phyloP scores from a whole-genome alignment of 1,140 invertebrate genomes.

The Macrosteles quadrilineatus region DNA sequence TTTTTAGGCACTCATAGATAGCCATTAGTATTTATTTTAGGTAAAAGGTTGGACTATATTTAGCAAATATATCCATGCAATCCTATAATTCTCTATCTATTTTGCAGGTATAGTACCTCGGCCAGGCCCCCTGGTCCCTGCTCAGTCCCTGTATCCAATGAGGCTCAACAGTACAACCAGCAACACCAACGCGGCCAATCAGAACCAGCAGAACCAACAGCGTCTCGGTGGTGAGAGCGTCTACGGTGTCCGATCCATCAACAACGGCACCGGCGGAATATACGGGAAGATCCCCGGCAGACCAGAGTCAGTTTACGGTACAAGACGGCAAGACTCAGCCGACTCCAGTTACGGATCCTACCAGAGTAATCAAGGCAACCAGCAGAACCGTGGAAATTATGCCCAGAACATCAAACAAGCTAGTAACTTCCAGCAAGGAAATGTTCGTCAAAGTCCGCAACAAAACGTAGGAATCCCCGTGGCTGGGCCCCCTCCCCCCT shows the following conservation, averaged over 20 bases:
- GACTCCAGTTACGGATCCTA: slow-evolving; percentile 37
- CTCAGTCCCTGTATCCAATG: slow-evolving; percentile 55
- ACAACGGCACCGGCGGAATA: slow-evolving; percentile 32
- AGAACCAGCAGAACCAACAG: slow-evolving; percentile 45
- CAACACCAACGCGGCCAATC: slow-evolving; percentile 37
- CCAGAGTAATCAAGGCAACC: slow-evolving; percentile 23
- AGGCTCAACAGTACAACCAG: slow-evolving; percentile 32
- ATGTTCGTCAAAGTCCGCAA: slow-evolving; percentile 18
- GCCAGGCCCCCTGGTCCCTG: slow-evolving; percentile 68
- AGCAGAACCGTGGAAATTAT: slow-evolving; percentile 25
- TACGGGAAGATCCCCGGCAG: slow-evolving; percentile 39
- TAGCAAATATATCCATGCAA: too few relatives aligned
- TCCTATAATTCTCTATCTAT: too few relatives aligned
- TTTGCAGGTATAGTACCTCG: slow-evolving; percentile 59
- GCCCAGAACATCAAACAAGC: slow-evolving; percentile 9
- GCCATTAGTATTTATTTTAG: too few relatives aligned
- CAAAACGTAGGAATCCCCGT: slow-evolving; percentile 33
- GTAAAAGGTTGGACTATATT: too few relatives aligned
- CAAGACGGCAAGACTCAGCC: slow-evolving; percentile 36
- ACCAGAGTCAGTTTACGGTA: slow-evolving; percentile 38
- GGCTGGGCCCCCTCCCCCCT: slow-evolving; percentile 15
- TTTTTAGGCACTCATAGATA: too few relatives aligned
- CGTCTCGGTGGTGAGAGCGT: slow-evolving; percentile 36
- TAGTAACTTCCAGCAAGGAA: slow-evolving; percentile 28
- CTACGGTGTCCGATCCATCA: slow-evolving; percentile 26